Percentiles rank a stretch among this genome's conserved stretches.
These are phyloP conservation scores for Decapterus maruadsi DNA, from an alignment of 2,797 vertebrate species.

Conservation along the genomic window DNA sequence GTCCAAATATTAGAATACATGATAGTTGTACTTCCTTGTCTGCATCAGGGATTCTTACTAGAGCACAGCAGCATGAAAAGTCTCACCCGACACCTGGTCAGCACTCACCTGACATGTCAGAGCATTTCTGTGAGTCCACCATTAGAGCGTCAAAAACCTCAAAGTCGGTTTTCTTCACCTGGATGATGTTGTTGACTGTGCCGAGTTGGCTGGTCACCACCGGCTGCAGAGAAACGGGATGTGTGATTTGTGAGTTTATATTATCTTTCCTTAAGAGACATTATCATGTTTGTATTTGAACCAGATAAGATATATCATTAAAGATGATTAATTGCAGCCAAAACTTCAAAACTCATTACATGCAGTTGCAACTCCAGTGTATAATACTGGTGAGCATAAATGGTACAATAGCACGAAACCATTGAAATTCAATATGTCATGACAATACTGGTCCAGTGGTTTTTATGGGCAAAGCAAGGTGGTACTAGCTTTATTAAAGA, in stretches of 20 bases:
- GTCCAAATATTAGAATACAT: not conserved
- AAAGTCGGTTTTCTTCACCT: slow-evolving; percentile 99
- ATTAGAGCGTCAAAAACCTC: slow-evolving; percentile 99
- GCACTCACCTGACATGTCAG: slow-evolving; percentile 93
- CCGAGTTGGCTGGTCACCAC: slow-evolving; percentile 95
- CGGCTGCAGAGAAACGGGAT: slow-evolving; percentile 81
- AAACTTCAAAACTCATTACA: slow-evolving; percentile 2
- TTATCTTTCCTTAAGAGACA: not conserved
- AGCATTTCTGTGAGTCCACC: slow-evolving; percentile 98
- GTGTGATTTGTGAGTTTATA: not conserved
- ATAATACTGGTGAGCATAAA: not conserved
- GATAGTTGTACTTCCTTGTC: not conserved
- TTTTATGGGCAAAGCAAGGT: not conserved
- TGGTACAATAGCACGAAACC: not conserved
- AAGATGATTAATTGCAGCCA: slow-evolving; percentile 3
- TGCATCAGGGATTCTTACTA: not conserved
- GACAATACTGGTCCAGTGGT: not conserved
- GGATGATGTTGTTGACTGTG: slow-evolving; percentile 97
- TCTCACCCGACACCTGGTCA: slow-evolving; percentile 89
- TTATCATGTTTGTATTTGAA: not conserved
- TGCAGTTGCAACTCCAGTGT: not conserved
- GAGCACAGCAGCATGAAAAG: not conserved
- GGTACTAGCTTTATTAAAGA: not conserved
- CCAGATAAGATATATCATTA: not conserved
- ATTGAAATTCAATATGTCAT: slow-evolving; percentile 1